Percentiles rank a stretch among this genome's conserved stretches.
Conservation (phyloP, 2,113 vertebrate species). For the Menura novaehollandiae region DNA sequence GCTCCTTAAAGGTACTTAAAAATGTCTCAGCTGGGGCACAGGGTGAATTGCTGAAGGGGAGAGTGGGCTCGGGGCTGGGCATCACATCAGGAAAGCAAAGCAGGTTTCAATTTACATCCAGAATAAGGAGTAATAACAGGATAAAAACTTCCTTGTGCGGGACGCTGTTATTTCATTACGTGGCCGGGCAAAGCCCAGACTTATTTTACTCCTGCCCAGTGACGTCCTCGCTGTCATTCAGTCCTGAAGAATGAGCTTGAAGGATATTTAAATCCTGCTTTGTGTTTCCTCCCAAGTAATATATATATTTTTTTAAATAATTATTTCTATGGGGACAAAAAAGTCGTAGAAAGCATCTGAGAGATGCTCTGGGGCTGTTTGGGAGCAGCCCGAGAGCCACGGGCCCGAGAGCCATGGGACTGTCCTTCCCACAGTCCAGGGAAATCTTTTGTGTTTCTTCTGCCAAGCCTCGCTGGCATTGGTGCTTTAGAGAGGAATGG, state of each 20-base stretch:
- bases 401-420: neutral
- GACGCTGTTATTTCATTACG: neutral
- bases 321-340: neutral
- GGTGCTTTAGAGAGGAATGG: neutral
- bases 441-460: neutral
- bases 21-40: neutral
- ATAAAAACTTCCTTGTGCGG: neutral
- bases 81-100: neutral
- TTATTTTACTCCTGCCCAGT: neutral
- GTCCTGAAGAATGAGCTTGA: neutral
- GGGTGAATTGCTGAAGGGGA: neutral
- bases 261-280: neutral
- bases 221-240: neutral
- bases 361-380: neutral
- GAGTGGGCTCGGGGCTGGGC: rapidly evolving
- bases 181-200: neutral
- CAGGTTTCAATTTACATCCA: neutral
- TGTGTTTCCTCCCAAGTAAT: neutral
- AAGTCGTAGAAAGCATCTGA: neutral
- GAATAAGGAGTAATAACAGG: neutral
- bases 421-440: neutral
- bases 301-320: neutral
- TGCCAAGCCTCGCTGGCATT: neutral
- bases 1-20: neutral
- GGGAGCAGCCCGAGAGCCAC: neutral